Evolutionary conservation across 2,888 invertebrate species (phyloP), one percentile per base, ranked within the genome.

Genomic region (Polylopha cassiicola): DNA sequence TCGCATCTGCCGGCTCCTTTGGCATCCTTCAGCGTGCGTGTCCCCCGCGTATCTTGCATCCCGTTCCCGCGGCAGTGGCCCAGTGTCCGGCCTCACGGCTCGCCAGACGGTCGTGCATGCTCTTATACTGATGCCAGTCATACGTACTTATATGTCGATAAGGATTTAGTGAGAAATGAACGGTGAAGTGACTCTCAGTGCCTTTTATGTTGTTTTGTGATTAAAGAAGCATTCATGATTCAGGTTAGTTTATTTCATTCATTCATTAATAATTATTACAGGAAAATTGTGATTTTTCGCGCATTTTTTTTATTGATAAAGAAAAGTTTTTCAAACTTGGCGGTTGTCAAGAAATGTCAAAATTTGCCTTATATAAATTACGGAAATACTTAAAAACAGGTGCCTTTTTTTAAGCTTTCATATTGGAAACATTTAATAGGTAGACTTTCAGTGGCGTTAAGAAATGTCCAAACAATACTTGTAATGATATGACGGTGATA

Each of bases 1-100:
- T 80, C 80, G 80, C 81, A 75, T 82, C 79, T 81, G 80, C 73
- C 66, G 62, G 72, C 74, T 80, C 82, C 84, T 82, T 81, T 76
- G 73, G 78, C 73, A 80, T 84, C 84, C 84, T 84, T 84, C 79
- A 75, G 76, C 71, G 61, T 73, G 72, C 72, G 72, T 75, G 72
- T 71, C 75, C 78, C 76, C 76, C 80, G 75, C 79, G 58, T 65
- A 81, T 85, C 81, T 81, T 82, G 75, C 70, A 76, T 82, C 82
- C 80, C 77, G 72, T 81, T 81, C 82, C 58, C 70, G 55, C 61
- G 63, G 52, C 71, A 69, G 73, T 69, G 73, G 79, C 73, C 82
- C 84, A 85, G 85, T 85, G 84, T 80, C 84, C 84, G 81, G 77
- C 71, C 75, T 64, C 64, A 53, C 74, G 54, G 76, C 72, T 69